Percentiles rank a stretch among this genome's conserved stretches.
phyloP scores from a whole-genome alignment of 2,888 invertebrate genomes.

The Sthenelais limicola region DNA sequence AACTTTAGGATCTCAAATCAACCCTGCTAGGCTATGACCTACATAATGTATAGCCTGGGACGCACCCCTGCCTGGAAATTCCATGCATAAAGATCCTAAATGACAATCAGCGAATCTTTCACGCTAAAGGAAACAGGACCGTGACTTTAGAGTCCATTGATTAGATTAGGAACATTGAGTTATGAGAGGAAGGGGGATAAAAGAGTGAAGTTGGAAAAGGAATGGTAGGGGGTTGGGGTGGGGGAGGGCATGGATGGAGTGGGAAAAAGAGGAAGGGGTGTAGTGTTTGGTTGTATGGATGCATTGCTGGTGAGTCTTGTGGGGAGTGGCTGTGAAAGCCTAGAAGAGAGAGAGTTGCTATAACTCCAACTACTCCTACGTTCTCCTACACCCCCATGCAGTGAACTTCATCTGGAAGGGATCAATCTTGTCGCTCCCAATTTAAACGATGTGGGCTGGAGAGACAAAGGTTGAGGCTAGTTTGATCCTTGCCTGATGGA shows the following conservation, averaged over 20 bases:
- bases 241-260: too few relatives aligned
- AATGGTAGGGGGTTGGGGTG: too few relatives aligned
- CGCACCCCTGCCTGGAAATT: too few relatives aligned
- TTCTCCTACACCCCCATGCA: background rate
- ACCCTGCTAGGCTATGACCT: too few relatives aligned
- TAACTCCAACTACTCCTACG: too few relatives aligned
- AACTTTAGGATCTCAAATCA: too few relatives aligned
- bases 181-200: background rate
- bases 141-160: constrained; percentile 17
- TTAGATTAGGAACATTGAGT: constrained; percentile 8
- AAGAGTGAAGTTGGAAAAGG: background rate
- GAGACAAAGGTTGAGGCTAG: constrained; percentile 21
- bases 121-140: background rate
- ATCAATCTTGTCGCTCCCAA: constrained; percentile 34
- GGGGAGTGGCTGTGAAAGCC: background rate
- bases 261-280: background rate
- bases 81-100: too few relatives aligned
- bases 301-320: too few relatives aligned
- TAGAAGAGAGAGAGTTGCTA: background rate
- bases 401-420: constrained; percentile 3
- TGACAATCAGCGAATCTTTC: background rate
- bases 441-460: constrained; percentile 31
- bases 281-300: background rate
- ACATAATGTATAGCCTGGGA: too few relatives aligned
- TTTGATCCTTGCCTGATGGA: constrained; percentile 14